A percentile compares a stretch with the other conserved stretches of the same genome.
Evolutionary conservation across 2,888 invertebrate species (phyloP).

Genomic region (Sabatieria punctata): DNA sequence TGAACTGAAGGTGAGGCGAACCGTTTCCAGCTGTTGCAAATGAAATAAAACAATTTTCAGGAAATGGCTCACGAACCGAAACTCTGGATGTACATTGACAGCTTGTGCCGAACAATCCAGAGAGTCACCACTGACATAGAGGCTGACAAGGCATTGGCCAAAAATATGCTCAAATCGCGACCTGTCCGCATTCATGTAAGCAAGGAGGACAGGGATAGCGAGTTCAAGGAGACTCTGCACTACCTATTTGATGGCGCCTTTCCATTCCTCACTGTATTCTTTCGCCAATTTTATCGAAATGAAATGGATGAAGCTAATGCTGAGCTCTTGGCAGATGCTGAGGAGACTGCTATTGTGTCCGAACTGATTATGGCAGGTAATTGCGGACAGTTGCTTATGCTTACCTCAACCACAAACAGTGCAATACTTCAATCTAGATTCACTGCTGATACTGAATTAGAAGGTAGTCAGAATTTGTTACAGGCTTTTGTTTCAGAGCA

Average conservation of each 20-base stretch:
- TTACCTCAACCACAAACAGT: no score
- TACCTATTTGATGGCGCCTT: slow-evolving; percentile 2
- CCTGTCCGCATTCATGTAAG: neutral
- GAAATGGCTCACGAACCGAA: slow-evolving; percentile 1
- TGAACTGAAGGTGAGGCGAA: neutral
- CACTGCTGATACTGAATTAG: no score
- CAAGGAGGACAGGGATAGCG: neutral
- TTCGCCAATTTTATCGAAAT: no score
- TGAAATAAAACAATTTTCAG: slow-evolving; percentile 21
- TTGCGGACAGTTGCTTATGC: no score
- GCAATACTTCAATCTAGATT: no score
- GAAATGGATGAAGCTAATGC: neutral
- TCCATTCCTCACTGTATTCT: neutral
- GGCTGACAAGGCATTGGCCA: neutral
- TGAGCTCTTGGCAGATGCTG: no score
- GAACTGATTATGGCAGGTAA: no score
- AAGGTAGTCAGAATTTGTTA: neutral
- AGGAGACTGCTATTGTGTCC: no score
- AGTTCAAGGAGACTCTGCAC: slow-evolving; percentile 3
- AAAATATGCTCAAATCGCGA: neutral
- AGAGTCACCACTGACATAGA: neutral
- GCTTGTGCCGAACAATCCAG: neutral
- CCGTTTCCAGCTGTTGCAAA: neutral
- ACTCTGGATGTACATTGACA: slow-evolving; percentile 6
- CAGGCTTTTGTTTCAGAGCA: neutral